phyloP scores from a whole-genome alignment of 1,140 invertebrate species.

The Arion vulgaris region DNA sequence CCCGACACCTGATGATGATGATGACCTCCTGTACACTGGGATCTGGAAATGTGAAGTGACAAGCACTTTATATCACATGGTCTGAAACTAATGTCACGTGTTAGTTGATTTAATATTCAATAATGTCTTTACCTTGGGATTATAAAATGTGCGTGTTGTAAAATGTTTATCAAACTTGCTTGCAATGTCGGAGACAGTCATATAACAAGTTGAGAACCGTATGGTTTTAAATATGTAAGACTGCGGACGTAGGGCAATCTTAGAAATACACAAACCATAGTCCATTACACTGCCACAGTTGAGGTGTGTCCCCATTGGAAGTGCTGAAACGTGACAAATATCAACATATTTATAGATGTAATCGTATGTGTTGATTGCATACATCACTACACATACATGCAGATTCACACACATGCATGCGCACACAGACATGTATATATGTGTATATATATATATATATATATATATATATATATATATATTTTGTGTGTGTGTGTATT shows the following conservation, averaged over 20 bases:
- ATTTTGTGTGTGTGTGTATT: too few relatives aligned
- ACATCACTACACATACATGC: too few relatives aligned
- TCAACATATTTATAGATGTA: background rate
- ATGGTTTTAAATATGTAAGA: conserved; percentile 17
- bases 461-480: too few relatives aligned
- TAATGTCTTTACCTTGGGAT: conserved; percentile 1
- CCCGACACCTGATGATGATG: too few relatives aligned
- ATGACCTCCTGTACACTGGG: too few relatives aligned
- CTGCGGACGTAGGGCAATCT: background rate
- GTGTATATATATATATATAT: too few relatives aligned
- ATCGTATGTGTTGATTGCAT: background rate
- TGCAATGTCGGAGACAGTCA: conserved; percentile 9
- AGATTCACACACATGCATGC: too few relatives aligned
- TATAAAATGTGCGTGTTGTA: background rate
- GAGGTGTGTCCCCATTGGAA: background rate
- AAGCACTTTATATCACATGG: too few relatives aligned
- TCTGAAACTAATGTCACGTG: too few relatives aligned
- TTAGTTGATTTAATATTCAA: too few relatives aligned
- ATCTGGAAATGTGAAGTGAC: too few relatives aligned
- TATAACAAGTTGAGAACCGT: background rate
- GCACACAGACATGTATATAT: too few relatives aligned
- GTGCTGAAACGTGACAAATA: background rate
- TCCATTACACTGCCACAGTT: conserved; percentile 17
- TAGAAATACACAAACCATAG: conserved; percentile 12
- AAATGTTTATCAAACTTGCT: background rate